Base-by-base conservation (phyloP, 1,140 invertebrate genomes). In the Proales similis region DNA sequence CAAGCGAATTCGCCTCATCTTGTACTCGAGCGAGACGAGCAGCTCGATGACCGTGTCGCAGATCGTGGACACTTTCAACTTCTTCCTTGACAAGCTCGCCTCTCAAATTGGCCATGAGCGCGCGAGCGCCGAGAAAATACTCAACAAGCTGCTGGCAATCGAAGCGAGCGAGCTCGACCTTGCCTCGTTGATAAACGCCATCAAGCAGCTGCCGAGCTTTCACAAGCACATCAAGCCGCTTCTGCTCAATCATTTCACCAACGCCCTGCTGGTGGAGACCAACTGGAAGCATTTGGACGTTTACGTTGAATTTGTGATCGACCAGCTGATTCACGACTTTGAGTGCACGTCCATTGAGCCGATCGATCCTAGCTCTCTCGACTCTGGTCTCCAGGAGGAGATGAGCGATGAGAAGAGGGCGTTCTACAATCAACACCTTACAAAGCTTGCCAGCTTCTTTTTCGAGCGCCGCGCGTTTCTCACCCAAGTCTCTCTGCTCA, bases 1-100 rank as follows among this genome's bases (percentile, higher is more conserved):
- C n/a, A 57, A 57, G 29, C 36, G 51, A 39, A 42, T 57, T 19
- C 39, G 45, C 39, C 30, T 26, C 27, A 42, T 57, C 11, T 42
- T 57, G 7, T 42, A n/a, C 2, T 42, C 9, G 20, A 27, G 19
- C 4, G 38, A 42, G 27, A 27, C 45, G 38, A 12, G 24, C 11
- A 30, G 45, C 17, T 14, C 38, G 33, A 39, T 30, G 6, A 42
- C 11, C 9, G 45, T 57, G 5, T 42, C 39, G 9, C 51, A 53
- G 26, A 53, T 53, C 22, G 29, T 26, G 26, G 30, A 57, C 12
- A 29, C 38, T 24, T 57, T 57, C 20, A 42, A 57, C 0, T 57
- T 30, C 20, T 57, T 57, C 32, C 32, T 57, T 7, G 24, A 24
- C 36, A 57, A 57, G 7, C 51, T 57, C 0, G 19, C 19, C 17